These are phyloP conservation scores for Drosophila kohkoa DNA, from an alignment of 1,140 invertebrate species.

Conservation along the genomic window DNA sequence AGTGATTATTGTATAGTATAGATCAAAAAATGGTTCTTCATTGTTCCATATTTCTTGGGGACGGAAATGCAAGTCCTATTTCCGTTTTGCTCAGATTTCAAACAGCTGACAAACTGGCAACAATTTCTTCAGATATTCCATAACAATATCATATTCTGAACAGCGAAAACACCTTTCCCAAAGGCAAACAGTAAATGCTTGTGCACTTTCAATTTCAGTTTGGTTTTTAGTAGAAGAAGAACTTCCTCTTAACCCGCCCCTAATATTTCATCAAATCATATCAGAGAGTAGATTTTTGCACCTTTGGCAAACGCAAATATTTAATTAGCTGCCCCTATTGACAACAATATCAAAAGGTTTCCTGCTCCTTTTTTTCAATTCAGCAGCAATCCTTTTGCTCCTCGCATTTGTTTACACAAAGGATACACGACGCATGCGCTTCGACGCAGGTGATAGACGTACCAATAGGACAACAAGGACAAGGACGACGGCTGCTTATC, in stretches of 20 bases:
- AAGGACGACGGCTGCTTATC: conserved; percentile 42
- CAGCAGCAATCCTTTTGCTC: conserved; percentile 35
- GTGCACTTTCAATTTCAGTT: conserved; percentile 48
- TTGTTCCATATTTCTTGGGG: not conserved
- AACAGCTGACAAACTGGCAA: not conserved
- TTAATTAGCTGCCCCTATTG: conserved; percentile 68
- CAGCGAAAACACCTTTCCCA: conserved; percentile 58
- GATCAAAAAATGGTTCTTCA: no score
- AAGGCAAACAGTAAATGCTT: conserved; percentile 44
- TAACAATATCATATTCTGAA: conserved; percentile 39
- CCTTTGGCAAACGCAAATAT: conserved; percentile 75
- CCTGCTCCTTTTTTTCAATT: conserved; percentile 49
- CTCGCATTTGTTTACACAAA: conserved; percentile 34
- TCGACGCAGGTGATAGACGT: conserved; percentile 46
- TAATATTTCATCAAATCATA: conserved; percentile 60
- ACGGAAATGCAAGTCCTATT: conserved; percentile 11
- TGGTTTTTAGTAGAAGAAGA: not conserved
- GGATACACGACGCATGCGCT: conserved; percentile 36
- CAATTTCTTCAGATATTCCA: conserved; percentile 2
- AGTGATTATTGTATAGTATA: no score
- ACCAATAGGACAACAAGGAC: conserved; percentile 11
- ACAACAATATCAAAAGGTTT: conserved; percentile 37
- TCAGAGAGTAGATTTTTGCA: conserved; percentile 60
- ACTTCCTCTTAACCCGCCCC: conserved; percentile 67
- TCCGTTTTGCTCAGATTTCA: conserved; percentile 23